These are phyloP conservation scores for Pseudolaguvia tuberculata DNA, from an alignment of 2,113 vertebrate species.

Conservation along the genomic window DNA sequence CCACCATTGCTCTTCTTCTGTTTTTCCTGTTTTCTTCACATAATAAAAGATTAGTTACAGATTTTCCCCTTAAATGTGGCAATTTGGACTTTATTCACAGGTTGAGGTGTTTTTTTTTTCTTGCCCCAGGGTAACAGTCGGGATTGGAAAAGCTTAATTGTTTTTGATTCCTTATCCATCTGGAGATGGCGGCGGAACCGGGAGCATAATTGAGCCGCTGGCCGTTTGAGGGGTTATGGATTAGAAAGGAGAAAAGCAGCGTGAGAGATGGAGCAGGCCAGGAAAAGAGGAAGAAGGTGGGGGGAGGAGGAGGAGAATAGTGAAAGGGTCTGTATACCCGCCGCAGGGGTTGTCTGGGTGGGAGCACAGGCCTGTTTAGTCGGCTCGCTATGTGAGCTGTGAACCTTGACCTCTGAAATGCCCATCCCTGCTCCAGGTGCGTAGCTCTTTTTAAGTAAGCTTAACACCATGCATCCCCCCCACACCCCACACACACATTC, in stretches of 20 bases:
- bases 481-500: slow-evolving; percentile 44
- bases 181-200: slow-evolving; percentile 62
- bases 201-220: slow-evolving; percentile 71
- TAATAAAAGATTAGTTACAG: neutral
- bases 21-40: too few relatives aligned
- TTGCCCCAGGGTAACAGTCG: slow-evolving; percentile 60
- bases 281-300: slow-evolving; percentile 47
- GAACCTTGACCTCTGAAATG: slow-evolving; percentile 61
- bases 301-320: slow-evolving; percentile 33
- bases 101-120: slow-evolving; percentile 15
- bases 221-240: slow-evolving; percentile 81
- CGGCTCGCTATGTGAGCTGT: slow-evolving; percentile 70
- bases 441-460: slow-evolving; percentile 61
- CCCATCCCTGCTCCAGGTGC: slow-evolving; percentile 82
- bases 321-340: slow-evolving; percentile 63
- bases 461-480: too few relatives aligned
- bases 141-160: slow-evolving; percentile 76
- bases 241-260: slow-evolving; percentile 61
- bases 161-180: slow-evolving; percentile 71
- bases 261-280: slow-evolving; percentile 6
- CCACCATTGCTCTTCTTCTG: neutral
- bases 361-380: slow-evolving; percentile 75
- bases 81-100: too few relatives aligned
- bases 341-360: slow-evolving; percentile 79
- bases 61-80: neutral